Percentiles rank a stretch among this genome's conserved stretches.
phyloP scores from a whole-genome alignment of 2,888 invertebrate species.

The Hyppa rectilinea region DNA sequence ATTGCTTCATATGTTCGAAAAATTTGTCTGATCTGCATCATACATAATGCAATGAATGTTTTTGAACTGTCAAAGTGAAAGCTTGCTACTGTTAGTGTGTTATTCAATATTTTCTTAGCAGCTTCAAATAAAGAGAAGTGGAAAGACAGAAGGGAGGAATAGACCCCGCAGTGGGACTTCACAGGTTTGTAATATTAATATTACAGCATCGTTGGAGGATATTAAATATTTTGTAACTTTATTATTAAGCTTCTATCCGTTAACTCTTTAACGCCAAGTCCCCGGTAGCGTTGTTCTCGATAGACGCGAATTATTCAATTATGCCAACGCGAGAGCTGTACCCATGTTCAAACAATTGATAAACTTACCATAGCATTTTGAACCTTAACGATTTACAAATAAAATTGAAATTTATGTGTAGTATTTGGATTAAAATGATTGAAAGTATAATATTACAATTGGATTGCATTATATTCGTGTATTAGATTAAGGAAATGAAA shows the following conservation, averaged over 20 bases:
- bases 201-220: background rate
- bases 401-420: background rate
- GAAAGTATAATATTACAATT: conserved; percentile 54
- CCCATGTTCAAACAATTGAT: conserved; percentile 52
- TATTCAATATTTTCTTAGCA: no score
- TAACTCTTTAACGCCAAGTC: conserved; percentile 39
- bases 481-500: conserved; percentile 60
- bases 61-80: no score
- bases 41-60: no score
- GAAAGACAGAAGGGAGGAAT: no score
- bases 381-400: background rate
- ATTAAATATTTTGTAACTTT: background rate
- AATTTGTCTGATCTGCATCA: no score
- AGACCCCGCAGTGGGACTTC: no score
- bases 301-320: conserved; percentile 71
- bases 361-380: conserved; percentile 14
- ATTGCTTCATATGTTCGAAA: no score
- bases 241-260: conserved; percentile 43
- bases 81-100: no score
- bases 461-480: conserved; percentile 42
- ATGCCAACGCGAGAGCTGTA: conserved; percentile 53
- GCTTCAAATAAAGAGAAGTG: no score
- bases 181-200: no score
- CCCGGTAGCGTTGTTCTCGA: conserved; percentile 70
- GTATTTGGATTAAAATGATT: conserved; percentile 28